Conservation (phyloP, 2,888 invertebrate genomes). For the Hirtodrosophila duncani region DNA sequence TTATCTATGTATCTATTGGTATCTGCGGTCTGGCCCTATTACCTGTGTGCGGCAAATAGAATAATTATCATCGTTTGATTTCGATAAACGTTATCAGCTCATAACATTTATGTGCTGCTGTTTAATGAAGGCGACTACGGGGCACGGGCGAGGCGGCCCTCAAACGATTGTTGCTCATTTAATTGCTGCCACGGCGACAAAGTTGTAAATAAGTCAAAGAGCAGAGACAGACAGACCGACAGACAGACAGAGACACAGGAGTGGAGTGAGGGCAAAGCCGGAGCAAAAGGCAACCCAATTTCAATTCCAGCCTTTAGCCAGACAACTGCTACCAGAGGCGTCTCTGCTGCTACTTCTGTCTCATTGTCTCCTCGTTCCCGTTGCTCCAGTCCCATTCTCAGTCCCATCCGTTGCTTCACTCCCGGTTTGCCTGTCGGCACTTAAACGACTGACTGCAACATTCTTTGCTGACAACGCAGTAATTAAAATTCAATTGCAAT, state of each 20-base stretch:
- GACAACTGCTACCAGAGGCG: slow-evolving; percentile 37
- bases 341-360: slow-evolving; percentile 16
- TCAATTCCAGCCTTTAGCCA: slow-evolving; percentile 10
- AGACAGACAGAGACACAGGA: slow-evolving; percentile 12
- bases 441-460: slow-evolving; percentile 73
- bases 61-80: slow-evolving; percentile 45
- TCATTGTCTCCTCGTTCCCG: slow-evolving; percentile 45
- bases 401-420: slow-evolving; percentile 4
- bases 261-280: too few relatives aligned
- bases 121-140: slow-evolving; percentile 56
- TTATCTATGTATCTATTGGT: slow-evolving; percentile 40
- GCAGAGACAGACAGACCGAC: slow-evolving; percentile 11
- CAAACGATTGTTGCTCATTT: slow-evolving; percentile 56
- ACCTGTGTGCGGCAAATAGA: slow-evolving; percentile 57
- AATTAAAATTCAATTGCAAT: slow-evolving; percentile 78
- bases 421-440: slow-evolving; percentile 46
- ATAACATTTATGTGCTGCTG: slow-evolving; percentile 66
- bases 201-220: slow-evolving; percentile 54
- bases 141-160: slow-evolving; percentile 16
- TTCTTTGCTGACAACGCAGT: slow-evolving; percentile 77
- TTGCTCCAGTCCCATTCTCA: slow-evolving; percentile 7
- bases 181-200: slow-evolving; percentile 59
- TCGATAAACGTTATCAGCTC: slow-evolving; percentile 67
- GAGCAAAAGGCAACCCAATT: not conserved
- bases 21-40: too few relatives aligned